phyloP scores from a whole-genome alignment of 2,113 vertebrate genomes.

The Proteles cristata region DNA sequence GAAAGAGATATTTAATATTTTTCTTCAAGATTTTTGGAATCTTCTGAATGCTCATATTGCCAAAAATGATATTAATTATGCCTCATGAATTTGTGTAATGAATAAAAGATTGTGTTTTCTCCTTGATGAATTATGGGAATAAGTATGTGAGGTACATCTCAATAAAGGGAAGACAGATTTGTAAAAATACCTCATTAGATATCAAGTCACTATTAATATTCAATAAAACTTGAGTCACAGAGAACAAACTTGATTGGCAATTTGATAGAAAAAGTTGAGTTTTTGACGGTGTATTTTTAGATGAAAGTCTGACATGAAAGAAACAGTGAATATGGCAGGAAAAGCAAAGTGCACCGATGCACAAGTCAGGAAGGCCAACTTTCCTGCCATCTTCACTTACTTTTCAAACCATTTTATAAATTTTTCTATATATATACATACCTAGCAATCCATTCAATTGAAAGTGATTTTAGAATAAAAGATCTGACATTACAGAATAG shows the following conservation, averaged over 20 bases:
- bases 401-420: not conserved
- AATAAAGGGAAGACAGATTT: not conserved
- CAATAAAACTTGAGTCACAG: conserved; percentile 14
- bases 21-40: not conserved
- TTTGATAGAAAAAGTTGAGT: not conserved
- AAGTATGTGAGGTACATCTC: not conserved
- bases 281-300: not conserved
- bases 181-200: conserved; percentile 4
- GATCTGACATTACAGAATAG: not conserved
- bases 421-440: not conserved
- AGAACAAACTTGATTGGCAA: conserved; percentile 6
- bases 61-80: conserved; percentile 7
- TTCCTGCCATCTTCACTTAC: not conserved
- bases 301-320: not conserved
- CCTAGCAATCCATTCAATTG: not conserved
- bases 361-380: not conserved
- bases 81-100: not conserved
- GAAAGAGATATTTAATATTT: conserved; percentile 18
- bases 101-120: conserved; percentile 28
- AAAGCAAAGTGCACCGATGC: not conserved
- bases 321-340: not conserved
- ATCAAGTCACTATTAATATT: conserved; percentile 7
- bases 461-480: not conserved
- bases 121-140: not conserved
- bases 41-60: not conserved